Evolutionary conservation across 2,888 invertebrate species (phyloP).

Genomic region (Sphecodes monilicornis): DNA sequence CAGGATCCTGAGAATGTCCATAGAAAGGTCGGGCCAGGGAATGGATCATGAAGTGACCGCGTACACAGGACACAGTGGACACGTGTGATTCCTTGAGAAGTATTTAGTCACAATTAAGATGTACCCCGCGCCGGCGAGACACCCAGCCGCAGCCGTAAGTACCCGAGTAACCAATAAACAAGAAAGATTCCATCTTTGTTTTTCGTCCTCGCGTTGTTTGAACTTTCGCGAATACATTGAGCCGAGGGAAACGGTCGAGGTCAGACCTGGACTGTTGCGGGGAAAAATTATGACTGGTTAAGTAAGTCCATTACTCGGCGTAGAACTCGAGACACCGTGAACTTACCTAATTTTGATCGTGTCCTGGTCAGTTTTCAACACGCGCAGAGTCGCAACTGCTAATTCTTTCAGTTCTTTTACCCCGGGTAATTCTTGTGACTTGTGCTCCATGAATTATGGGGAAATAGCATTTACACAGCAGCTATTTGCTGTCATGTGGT

Average conservation of each 20-base stretch:
- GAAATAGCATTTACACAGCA: constrained; percentile 13
- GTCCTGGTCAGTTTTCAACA: constrained; percentile 12
- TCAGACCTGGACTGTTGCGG: neutral
- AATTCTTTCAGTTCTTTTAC: constrained; percentile 34
- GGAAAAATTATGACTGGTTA: constrained; percentile 14
- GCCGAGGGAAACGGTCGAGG: neutral
- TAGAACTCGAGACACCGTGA: constrained; percentile 27
- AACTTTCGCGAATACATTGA: constrained; percentile 14
- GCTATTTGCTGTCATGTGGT: neutral
- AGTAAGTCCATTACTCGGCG: constrained; percentile 7
- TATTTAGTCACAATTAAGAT: constrained; percentile 84
- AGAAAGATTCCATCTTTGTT: neutral
- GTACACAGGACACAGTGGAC: constrained; percentile 66
- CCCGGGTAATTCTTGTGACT: constrained; percentile 20
- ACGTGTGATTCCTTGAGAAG: constrained; percentile 66
- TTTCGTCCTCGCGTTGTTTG: neutral
- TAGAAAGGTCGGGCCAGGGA: constrained; percentile 50
- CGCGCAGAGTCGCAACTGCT: neutral
- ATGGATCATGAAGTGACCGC: constrained; percentile 76
- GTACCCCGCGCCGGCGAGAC: constrained; percentile 92
- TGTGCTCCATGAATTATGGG: constrained; percentile 7
- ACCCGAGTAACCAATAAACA: neutral
- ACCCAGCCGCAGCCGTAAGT: constrained; percentile 91
- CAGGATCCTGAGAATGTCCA: constrained; percentile 63
- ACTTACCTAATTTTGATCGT: constrained; percentile 43